Conservation (phyloP, 2,797 vertebrate species). For the Heterohyrax brucei region DNA sequence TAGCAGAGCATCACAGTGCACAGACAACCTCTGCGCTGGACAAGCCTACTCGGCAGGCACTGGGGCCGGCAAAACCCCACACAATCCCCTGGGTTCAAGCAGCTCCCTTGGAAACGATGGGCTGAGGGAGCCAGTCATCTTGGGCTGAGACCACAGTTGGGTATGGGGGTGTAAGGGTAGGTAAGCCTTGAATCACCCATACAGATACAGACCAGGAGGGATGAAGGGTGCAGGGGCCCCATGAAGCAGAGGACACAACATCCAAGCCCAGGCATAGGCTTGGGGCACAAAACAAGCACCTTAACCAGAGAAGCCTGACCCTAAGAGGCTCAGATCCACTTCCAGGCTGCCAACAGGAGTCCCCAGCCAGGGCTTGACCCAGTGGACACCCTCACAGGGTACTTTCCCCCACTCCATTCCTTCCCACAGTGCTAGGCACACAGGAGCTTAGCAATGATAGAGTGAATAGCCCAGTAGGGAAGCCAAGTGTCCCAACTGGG, state of each 20-base stretch:
- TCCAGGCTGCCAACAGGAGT: not conserved
- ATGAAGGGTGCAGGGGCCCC: not conserved
- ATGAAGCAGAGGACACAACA: not conserved
- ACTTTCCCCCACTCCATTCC: not conserved
- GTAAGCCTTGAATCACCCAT: not conserved
- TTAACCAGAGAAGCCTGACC: not conserved
- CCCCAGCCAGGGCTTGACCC: too few relatives aligned
- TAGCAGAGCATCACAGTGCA: not conserved
- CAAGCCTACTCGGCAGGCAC: not conserved
- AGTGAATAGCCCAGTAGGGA: not conserved
- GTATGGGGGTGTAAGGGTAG: not conserved
- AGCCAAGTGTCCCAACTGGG: not conserved
- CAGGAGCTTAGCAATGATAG: not conserved
- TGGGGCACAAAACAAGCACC: too few relatives aligned
- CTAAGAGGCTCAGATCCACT: not conserved
- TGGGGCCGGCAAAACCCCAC: not conserved
- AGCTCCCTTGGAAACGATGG: too few relatives aligned
- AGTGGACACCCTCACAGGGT: not conserved
- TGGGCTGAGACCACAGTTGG: not conserved
- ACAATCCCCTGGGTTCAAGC: too few relatives aligned
- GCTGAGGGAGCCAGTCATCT: not conserved
- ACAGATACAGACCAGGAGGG: not conserved
- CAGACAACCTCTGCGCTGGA: not conserved
- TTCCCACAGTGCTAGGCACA: too few relatives aligned
- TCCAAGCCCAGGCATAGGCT: not conserved